Conservation (phyloP, 2,888 invertebrate genomes). For the Ernsta delagoae region DNA sequence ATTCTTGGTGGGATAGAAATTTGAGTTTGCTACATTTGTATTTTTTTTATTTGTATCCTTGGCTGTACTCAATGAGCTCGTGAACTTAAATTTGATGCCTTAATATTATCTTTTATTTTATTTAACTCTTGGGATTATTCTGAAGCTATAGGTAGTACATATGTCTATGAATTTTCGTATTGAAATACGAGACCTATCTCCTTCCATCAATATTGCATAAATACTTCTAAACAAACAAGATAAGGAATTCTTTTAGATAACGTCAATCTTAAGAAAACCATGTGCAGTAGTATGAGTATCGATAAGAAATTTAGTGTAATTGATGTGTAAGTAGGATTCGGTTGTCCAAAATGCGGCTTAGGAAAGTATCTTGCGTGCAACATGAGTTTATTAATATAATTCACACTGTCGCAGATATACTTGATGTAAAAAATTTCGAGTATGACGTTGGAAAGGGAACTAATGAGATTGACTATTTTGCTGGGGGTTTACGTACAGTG, state of each 20-base stretch:
- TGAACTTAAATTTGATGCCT: too few relatives aligned
- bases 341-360: slow-evolving; percentile 55
- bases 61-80: too few relatives aligned
- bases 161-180: neutral
- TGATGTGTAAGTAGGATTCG: slow-evolving; percentile 34
- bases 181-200: too few relatives aligned
- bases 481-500: slow-evolving; percentile 57
- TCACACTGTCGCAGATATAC: slow-evolving; percentile 55
- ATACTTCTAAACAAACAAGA: slow-evolving; percentile 3
- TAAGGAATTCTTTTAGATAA: slow-evolving; percentile 25
- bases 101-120: too few relatives aligned
- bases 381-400: slow-evolving; percentile 60
- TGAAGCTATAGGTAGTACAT: too few relatives aligned
- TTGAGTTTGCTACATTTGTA: too few relatives aligned
- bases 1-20: too few relatives aligned
- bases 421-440: slow-evolving; percentile 51
- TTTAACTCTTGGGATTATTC: too few relatives aligned
- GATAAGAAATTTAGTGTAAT: slow-evolving; percentile 11
- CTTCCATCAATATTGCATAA: neutral
- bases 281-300: slow-evolving; percentile 4
- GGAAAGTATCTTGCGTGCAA: slow-evolving; percentile 62
- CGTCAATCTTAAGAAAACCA: slow-evolving; percentile 13
- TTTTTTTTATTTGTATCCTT: too few relatives aligned
- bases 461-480: slow-evolving; percentile 62
- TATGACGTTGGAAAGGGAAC: slow-evolving; percentile 54